Percentiles rank a stretch among this genome's conserved stretches.
Evolutionary conservation across 1,140 invertebrate species (phyloP).

Genomic region (Patella vulgata): DNA sequence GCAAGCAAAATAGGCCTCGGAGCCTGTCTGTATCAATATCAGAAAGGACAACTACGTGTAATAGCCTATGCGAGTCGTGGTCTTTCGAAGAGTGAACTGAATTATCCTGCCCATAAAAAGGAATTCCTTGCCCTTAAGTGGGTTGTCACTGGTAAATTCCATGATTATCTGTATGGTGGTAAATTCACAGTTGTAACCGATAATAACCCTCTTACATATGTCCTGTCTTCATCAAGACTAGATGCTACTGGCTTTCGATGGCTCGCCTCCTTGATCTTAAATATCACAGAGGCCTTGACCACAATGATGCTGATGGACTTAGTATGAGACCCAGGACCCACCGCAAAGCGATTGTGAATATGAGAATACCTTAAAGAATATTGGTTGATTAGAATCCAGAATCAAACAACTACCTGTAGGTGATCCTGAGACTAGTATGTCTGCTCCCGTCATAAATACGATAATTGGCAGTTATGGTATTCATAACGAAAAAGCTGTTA

Average conservation of each 20-base stretch:
- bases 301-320: constrained; percentile 18
- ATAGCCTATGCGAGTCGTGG: constrained; percentile 28
- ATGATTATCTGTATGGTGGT: constrained; percentile 27
- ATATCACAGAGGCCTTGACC: constrained; percentile 9
- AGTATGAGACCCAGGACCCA: neutral
- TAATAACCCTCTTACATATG: constrained; percentile 20
- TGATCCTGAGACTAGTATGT: neutral
- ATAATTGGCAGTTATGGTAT: neutral
- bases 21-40: constrained; percentile 41
- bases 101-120: constrained; percentile 27
- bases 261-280: constrained; percentile 10
- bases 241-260: constrained; percentile 23
- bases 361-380: constrained; percentile 1
- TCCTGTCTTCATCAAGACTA: constrained; percentile 17
- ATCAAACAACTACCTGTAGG: too few relatives aligned
- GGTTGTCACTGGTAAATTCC: constrained; percentile 17
- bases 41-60: constrained; percentile 12
- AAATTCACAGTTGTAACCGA: constrained; percentile 16
- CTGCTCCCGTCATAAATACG: neutral
- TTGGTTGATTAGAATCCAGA: neutral
- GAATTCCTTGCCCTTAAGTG: constrained; percentile 27
- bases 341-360: constrained; percentile 3
- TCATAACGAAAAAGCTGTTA: neutral
- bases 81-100: constrained; percentile 26
- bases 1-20: constrained; percentile 31